Evolutionary conservation across 2,797 vertebrate genomes (phyloP), one percentile per base, ranked within the genome.

Genomic region (Sciaenops ocellatus): DNA sequence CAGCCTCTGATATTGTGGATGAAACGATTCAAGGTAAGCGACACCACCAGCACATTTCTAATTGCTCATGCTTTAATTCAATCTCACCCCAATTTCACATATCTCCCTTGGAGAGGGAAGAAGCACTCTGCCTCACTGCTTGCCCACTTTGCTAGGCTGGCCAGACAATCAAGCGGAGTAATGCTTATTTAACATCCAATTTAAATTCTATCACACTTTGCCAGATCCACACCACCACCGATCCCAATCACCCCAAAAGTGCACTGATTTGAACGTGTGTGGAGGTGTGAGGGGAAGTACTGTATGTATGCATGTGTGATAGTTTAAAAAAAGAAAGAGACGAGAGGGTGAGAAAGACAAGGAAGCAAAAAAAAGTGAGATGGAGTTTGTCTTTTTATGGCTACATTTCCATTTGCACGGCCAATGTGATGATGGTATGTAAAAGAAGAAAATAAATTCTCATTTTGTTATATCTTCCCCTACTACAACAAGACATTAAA

Each of bases 181-280:
- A 95, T 95, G 94, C 93, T 96, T 96, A 94, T 95, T 96, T 95
- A 96, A 96, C 95, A 95, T 95, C 94, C 94, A 95, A 96, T 95
- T 95, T 95, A 95, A 95, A 95, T 96, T 95, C 94, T 94, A 95
- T 95, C 90, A 93, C 91, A 92, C 93, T 94, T 93, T 91, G 86
- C 91, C 79, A 65, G 88, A 92, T 92, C 86, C 90, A 91, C 80
- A 90, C 87, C 75, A 76, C 83, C 59, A 85, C 80, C 74, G 85
- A 94, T 95, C 86, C 82, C 92, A 93, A 94, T 94, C 93, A 89
- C 82, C 75, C 83, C 73, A 80, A 90, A 85, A 87, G 78, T 71
- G 79, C 78, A 76, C 67, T 80, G 83, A 86, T 85, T 79, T 87
- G 42, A 61, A 48, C 57, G 76, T 48, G 76, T 46, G 76, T 73